Conservation (phyloP, 1,140 invertebrate species). For the Lordiphosa mommai region DNA sequence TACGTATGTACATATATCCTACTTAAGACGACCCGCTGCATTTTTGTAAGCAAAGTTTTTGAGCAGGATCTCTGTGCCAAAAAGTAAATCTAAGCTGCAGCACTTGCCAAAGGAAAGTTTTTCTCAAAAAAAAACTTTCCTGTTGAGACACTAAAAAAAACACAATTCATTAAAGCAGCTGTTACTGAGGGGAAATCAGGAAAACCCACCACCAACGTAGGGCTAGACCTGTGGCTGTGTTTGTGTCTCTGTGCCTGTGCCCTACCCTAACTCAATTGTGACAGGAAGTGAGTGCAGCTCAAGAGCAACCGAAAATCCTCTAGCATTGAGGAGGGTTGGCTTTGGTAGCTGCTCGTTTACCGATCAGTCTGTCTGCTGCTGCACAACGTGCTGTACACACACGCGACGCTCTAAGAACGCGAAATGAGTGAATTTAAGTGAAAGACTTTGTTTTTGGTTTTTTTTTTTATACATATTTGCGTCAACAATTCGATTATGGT, state of each 20-base stretch:
- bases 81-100: not conserved
- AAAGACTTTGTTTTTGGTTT: not conserved
- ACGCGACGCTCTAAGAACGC: not conserved
- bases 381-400: slow-evolving; percentile 12
- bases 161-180: slow-evolving; percentile 9
- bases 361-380: slow-evolving; percentile 48
- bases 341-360: not conserved
- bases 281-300: slow-evolving; percentile 4
- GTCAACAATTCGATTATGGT: slow-evolving; percentile 31
- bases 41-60: slow-evolving; percentile 8
- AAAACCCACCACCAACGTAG: not conserved
- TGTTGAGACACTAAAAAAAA: not conserved
- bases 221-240: not conserved
- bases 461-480: not conserved
- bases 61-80: not conserved
- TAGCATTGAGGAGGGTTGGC: slow-evolving; percentile 18
- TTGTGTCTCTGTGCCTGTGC: not conserved
- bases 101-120: slow-evolving; percentile 7
- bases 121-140: too few relatives aligned
- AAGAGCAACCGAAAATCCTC: not conserved
- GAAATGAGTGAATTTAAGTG: not conserved
- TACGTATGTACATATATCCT: slow-evolving; percentile 31
- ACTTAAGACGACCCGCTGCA: slow-evolving; percentile 13
- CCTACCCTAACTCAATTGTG: not conserved
- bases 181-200: not conserved